A percentile compares a stretch with the other conserved stretches of the same genome.
Evolutionary conservation across 1,140 invertebrate species (phyloP).

Genomic region (Lordiphosa mommai): DNA sequence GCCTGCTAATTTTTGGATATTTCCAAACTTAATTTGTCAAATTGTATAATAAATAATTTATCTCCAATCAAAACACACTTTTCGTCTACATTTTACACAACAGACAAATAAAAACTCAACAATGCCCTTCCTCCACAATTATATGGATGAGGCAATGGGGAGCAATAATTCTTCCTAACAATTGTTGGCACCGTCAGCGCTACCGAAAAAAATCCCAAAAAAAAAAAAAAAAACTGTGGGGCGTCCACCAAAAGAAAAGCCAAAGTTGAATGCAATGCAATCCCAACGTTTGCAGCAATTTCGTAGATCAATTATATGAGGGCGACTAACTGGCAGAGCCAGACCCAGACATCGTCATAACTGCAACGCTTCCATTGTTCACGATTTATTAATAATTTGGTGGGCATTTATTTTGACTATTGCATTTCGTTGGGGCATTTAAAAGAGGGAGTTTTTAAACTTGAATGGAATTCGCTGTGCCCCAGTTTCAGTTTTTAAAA

Average conservation of each 20-base stretch:
- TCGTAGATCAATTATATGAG: slow-evolving; percentile 62
- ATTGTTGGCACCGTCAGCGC: slow-evolving; percentile 34
- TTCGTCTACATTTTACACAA: slow-evolving; percentile 19
- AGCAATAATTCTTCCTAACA: slow-evolving; percentile 48
- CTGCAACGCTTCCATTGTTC: slow-evolving; percentile 48
- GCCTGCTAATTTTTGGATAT: no score
- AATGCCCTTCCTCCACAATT: slow-evolving; percentile 40
- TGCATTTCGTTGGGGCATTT: no score
- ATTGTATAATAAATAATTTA: slow-evolving; percentile 7
- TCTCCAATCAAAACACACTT: slow-evolving; percentile 29
- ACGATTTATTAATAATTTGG: slow-evolving; percentile 51
- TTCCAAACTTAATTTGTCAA: no score
- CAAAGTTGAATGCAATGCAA: slow-evolving; percentile 54
- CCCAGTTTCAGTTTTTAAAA: no score
- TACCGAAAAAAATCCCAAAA: slow-evolving; percentile 26
- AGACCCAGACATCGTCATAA: slow-evolving; percentile 21
- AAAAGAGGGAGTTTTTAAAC: no score
- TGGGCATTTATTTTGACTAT: slow-evolving; percentile 4
- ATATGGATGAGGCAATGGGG: slow-evolving; percentile 52
- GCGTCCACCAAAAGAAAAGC: slow-evolving; percentile 59
- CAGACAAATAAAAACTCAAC: slow-evolving; percentile 36
- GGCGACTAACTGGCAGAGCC: slow-evolving; percentile 22
- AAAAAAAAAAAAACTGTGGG: slow-evolving; percentile 23
- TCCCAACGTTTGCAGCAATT: slow-evolving; percentile 52
- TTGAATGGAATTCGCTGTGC: no score